Base-by-base conservation (phyloP, 2,113 vertebrate species). In the Clinocottus analis region DNA sequence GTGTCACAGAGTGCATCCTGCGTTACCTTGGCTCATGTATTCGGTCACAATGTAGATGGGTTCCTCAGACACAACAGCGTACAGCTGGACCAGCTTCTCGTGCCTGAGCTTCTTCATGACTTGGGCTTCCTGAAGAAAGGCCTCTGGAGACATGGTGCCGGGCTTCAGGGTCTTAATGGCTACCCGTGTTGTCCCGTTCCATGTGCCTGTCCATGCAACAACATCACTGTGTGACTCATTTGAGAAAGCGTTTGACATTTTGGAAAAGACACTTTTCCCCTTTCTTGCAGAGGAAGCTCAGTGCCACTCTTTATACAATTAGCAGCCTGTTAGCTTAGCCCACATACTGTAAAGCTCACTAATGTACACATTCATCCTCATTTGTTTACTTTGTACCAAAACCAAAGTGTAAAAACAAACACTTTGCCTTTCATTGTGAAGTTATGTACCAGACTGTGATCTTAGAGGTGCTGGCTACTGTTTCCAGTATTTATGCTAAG, bases 101-200 rank as follows among this genome's bases (percentile, higher is more conserved):
- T 99, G 97, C 47, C 97, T 88, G 49, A 99, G 94, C 85, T 98
- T 99, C 94, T 99, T 99, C 98, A 99, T 99, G 71, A 99, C 97
- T 90, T 99, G 97, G 3, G 98, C 98, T 90, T 99, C 98, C 92
- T 99, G 97, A 71, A 99, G 95, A 86, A 99, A 99, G 33, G 98
- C 98, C 87, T 99, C 97, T 0, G 97, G 97, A 33, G 98, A 99
- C 98, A 99, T 99, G 35, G 98, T 99, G 80, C 97, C 97, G 0
- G 97, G 96, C 80, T 98, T 99, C 80, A 99, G 93, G 0, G 98
- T 99, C 93, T 99, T 99, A 83, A 99, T 97, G 1, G 97, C 98
- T 63, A 99, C 98, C 21, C 95, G 95, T 11, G 98, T 99, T 12
- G 97, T 97, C 61, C 97, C 97, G 0, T 99, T 99, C 98, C 97